phyloP scores from a whole-genome alignment of 1,140 invertebrate genomes.

The Cotesia chilonis region DNA sequence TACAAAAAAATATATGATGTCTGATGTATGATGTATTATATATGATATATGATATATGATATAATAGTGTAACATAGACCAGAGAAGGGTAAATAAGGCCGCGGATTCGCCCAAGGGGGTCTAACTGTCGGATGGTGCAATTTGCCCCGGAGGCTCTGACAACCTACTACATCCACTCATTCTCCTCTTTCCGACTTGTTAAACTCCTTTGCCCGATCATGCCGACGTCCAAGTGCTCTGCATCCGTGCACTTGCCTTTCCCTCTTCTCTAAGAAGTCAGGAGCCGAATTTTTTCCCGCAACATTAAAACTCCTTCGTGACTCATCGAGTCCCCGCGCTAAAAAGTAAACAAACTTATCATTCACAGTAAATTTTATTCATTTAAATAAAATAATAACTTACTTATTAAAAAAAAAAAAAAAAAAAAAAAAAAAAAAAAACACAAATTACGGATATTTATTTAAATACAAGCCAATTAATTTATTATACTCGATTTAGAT shows the following conservation, averaged over 20 bases:
- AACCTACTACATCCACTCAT: conserved; percentile 53
- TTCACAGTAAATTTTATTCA: no score
- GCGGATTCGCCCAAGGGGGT: conserved; percentile 64
- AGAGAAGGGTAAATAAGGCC: conserved; percentile 63
- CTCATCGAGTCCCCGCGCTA: neutral
- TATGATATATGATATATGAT: no score
- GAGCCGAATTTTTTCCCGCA: neutral
- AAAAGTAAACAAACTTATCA: no score
- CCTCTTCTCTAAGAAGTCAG: conserved; percentile 4
- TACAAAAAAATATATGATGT: no score
- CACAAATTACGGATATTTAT: no score
- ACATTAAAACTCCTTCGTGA: neutral
- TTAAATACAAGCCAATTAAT: no score
- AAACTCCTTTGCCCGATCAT: neutral
- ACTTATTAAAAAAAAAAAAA: no score
- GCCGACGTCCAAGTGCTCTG: conserved; percentile 23
- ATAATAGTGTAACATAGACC: conserved; percentile 19
- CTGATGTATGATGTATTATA: no score
- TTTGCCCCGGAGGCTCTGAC: conserved; percentile 58
- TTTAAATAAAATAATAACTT: no score
- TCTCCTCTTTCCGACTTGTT: conserved; percentile 33
- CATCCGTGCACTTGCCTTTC: conserved; percentile 34
- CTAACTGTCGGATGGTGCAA: conserved; percentile 63
- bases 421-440: no score
- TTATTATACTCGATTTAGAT: neutral